Conservation (phyloP, 2,797 vertebrate species). For the Rhadinocentrus ornatus region DNA sequence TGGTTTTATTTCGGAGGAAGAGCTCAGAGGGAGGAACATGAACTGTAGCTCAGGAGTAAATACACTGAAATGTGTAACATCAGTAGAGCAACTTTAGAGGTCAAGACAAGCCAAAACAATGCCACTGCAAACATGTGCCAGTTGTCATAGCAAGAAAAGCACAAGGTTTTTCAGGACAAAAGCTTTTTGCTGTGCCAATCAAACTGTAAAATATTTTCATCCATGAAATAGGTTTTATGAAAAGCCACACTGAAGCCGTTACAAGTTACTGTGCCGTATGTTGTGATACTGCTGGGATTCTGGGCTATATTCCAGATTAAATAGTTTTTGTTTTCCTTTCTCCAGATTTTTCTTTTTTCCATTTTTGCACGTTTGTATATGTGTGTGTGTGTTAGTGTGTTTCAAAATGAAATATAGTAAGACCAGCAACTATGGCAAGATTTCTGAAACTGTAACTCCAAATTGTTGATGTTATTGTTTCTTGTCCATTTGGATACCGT, state of each 20-base stretch:
- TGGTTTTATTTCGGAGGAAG: conserved; percentile 55
- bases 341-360: neutral
- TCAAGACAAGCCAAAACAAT: conserved; percentile 37
- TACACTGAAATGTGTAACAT: conserved; percentile 43
- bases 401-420: neutral
- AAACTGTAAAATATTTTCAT: neutral
- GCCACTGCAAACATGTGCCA: neutral
- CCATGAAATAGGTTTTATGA: neutral
- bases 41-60: conserved; percentile 39
- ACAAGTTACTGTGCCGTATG: neutral
- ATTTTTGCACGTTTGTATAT: neutral
- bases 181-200: neutral
- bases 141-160: neutral
- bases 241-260: neutral
- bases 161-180: neutral
- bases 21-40: conserved; percentile 54
- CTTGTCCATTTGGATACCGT: neutral
- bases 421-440: neutral
- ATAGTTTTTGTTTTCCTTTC: neutral
- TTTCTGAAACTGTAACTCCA: neutral
- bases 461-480: neutral
- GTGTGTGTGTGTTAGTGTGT: neutral
- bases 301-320: neutral
- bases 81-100: conserved; percentile 19
- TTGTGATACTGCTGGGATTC: neutral